phyloP scores from a whole-genome alignment of 2,797 vertebrate species.

The Gadopsis marmoratus region DNA sequence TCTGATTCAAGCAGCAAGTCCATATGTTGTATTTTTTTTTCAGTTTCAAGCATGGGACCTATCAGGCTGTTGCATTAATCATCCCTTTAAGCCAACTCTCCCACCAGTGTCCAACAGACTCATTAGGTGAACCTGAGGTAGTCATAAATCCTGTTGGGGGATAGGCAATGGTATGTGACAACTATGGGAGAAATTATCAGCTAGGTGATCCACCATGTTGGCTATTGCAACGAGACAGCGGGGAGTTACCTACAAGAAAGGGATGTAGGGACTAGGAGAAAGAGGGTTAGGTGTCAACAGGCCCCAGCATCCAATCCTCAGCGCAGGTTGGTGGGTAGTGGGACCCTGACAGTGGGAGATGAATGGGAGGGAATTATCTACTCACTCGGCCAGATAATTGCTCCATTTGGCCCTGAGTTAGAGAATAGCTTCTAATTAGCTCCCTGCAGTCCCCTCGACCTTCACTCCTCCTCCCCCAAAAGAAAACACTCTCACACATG shows the following conservation, averaged over 20 bases:
- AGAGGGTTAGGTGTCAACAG: conserved; percentile 67
- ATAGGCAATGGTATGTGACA: conserved; percentile 71
- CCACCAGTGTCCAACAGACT: conserved; percentile 73
- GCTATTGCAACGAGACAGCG: conserved; percentile 85
- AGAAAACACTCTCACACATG: conserved; percentile 88
- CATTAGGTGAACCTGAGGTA: conserved; percentile 75
- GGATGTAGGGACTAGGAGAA: conserved; percentile 18
- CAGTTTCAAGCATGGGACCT: conserved; percentile 55
- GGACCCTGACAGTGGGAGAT: conserved; percentile 85
- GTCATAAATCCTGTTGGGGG: conserved; percentile 76
- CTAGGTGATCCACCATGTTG: conserved; percentile 82
- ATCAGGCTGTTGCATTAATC: conserved; percentile 78
- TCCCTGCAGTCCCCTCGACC: conserved; percentile 81
- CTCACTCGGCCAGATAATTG: conserved; percentile 90
- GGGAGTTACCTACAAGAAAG: conserved; percentile 71
- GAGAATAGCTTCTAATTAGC: conserved; percentile 89
- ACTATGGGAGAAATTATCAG: conserved; percentile 72
- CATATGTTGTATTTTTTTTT: conserved; percentile 57
- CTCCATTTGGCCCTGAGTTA: conserved; percentile 90
- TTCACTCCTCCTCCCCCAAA: conserved; percentile 75
- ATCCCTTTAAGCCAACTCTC: conserved; percentile 63
- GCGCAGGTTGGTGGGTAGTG: conserved; percentile 88
- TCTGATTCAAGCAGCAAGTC: conserved; percentile 67
- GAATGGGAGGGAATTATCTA: conserved; percentile 90
- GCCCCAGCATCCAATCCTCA: conserved; percentile 77